Evolutionary conservation across 2,797 vertebrate species (phyloP).

Genomic region (Setipinna tenuifilis): DNA sequence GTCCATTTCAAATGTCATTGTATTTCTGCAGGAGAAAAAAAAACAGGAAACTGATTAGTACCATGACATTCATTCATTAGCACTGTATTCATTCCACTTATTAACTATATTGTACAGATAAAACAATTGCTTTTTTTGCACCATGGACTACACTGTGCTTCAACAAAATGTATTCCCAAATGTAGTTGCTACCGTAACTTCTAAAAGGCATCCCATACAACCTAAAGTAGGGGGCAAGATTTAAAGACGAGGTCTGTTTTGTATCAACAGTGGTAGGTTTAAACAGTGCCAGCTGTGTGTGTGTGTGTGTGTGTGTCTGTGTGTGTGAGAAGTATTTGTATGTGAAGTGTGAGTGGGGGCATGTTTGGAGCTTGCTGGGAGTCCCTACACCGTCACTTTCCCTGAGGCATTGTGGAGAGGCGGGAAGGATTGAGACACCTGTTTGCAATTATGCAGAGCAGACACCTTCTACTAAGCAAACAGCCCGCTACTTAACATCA

Average conservation of each 20-base stretch:
- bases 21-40: constrained; percentile 76
- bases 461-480: constrained; percentile 46
- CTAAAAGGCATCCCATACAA: neutral
- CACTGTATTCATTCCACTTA: neutral
- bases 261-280: constrained; percentile 15
- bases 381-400: neutral
- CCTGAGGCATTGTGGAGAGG: constrained; percentile 10
- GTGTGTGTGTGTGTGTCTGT: neutral
- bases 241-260: constrained; percentile 29
- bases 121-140: neutral
- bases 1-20: constrained; percentile 72
- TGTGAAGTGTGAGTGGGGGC: neutral
- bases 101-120: neutral
- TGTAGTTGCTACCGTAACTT: neutral
- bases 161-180: neutral
- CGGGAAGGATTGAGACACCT: constrained; percentile 41
- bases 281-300: constrained; percentile 25
- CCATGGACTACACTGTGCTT: neutral
- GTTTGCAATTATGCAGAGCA: constrained; percentile 52
- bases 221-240: neutral
- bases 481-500: constrained; percentile 39
- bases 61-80: neutral
- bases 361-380: constrained; percentile 22
- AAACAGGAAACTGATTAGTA: constrained; percentile 20
- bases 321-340: neutral